Conservation (phyloP, 1,140 invertebrate species). For the Drosophila busckii region DNA sequence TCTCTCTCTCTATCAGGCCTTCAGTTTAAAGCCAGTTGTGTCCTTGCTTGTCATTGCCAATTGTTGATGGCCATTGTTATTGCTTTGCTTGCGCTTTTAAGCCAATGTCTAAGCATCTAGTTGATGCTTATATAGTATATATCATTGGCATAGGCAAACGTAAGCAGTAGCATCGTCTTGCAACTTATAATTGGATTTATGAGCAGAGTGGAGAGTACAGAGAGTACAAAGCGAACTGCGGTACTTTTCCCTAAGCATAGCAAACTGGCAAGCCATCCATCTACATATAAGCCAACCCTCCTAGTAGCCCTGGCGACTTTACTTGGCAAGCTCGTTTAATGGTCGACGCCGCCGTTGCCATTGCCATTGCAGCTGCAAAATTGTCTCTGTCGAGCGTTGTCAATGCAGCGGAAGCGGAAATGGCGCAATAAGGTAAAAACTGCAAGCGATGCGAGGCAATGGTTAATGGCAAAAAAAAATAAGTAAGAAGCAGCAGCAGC, state of each 20-base stretch:
- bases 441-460: constrained; percentile 26
- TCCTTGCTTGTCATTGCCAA: neutral
- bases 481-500: neutral
- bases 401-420: constrained; percentile 43
- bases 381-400: constrained; percentile 17
- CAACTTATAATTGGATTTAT: constrained; percentile 59
- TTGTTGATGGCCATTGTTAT: neutral
- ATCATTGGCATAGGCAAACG: constrained; percentile 10
- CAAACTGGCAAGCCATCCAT: constrained; percentile 24
- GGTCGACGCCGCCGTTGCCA: too few species aligned
- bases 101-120: constrained; percentile 1
- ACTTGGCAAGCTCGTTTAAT: constrained; percentile 34
- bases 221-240: constrained; percentile 11
- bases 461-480: neutral
- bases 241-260: neutral
- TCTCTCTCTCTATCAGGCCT: too few species aligned
- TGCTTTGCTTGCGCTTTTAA: neutral
- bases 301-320: constrained; percentile 31
- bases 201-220: constrained; percentile 19
- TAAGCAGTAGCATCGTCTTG: constrained; percentile 28
- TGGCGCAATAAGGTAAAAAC: constrained; percentile 28
- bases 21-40: neutral
- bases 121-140: constrained; percentile 1
- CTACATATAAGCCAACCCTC: constrained; percentile 28
- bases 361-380: constrained; percentile 19